phyloP scores from a whole-genome alignment of 2,797 vertebrate species.

The Premnoplex brunnescens region DNA sequence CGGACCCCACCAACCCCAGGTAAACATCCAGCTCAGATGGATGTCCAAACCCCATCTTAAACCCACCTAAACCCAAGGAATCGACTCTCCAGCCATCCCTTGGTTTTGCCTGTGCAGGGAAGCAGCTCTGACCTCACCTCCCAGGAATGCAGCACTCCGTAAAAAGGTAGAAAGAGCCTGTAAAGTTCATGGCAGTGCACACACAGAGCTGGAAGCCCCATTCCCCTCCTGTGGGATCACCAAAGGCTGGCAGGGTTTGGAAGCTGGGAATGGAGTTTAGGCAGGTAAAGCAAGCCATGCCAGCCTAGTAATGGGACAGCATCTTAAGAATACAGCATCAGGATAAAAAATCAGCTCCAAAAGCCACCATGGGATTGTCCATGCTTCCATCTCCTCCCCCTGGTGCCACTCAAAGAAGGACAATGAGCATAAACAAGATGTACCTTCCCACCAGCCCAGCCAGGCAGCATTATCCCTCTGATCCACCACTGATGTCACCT shows the following conservation, averaged over 20 bases:
- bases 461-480: neutral
- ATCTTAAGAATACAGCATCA: neutral
- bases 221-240: neutral
- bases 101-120: neutral
- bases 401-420: neutral
- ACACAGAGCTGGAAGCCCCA: neutral
- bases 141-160: neutral
- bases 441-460: neutral
- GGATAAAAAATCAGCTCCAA: neutral
- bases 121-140: slow-evolving; percentile 9
- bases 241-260: neutral
- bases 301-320: neutral
- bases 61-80: neutral
- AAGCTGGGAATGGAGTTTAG: neutral
- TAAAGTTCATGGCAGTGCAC: neutral
- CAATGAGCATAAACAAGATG: neutral
- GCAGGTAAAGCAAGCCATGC: fast-evolving
- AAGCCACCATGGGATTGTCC: fast-evolving
- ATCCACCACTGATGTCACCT: neutral
- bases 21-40: fast-evolving
- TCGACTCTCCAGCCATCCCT: neutral
- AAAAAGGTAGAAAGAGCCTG: neutral
- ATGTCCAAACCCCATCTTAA: neutral
- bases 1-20: neutral
- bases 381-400: fast-evolving